phyloP scores from a whole-genome alignment of 2,888 invertebrate species.

The Rhagium mordax region DNA sequence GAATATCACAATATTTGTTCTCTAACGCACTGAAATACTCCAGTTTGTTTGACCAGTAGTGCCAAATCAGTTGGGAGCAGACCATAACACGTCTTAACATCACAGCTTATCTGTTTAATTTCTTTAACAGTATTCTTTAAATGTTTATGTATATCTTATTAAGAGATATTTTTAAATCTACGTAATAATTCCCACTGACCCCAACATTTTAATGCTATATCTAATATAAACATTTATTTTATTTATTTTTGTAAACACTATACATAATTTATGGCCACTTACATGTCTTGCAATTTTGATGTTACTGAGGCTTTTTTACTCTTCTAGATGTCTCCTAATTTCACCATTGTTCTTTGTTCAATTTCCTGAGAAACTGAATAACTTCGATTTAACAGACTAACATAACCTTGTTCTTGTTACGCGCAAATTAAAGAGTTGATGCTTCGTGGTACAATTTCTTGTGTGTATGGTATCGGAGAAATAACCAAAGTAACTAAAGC shows the following conservation, averaged over 20 bases:
- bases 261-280: not conserved
- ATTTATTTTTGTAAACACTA: not conserved
- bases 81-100: not conserved
- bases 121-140: not conserved
- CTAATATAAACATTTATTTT: not conserved
- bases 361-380: slow-evolving; percentile 16
- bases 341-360: slow-evolving; percentile 25
- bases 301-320: not conserved
- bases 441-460: too few species aligned
- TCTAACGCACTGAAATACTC: too few species aligned
- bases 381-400: not conserved
- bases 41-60: too few species aligned
- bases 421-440: too few species aligned
- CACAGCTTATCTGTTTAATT: not conserved
- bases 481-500: not conserved
- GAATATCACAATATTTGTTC: too few species aligned
- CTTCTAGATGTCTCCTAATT: not conserved
- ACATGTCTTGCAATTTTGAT: slow-evolving; percentile 7
- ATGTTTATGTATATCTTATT: not conserved
- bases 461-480: too few species aligned
- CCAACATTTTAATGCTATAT: not conserved
- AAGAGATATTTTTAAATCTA: too few species aligned
- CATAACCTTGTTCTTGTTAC: slow-evolving; percentile 16
- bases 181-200: too few species aligned
- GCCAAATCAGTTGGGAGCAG: too few species aligned